Percentiles rank a stretch among this genome's conserved stretches.
Evolutionary conservation across 2,797 vertebrate species (phyloP).

Genomic region (Sitta carolinensis): DNA sequence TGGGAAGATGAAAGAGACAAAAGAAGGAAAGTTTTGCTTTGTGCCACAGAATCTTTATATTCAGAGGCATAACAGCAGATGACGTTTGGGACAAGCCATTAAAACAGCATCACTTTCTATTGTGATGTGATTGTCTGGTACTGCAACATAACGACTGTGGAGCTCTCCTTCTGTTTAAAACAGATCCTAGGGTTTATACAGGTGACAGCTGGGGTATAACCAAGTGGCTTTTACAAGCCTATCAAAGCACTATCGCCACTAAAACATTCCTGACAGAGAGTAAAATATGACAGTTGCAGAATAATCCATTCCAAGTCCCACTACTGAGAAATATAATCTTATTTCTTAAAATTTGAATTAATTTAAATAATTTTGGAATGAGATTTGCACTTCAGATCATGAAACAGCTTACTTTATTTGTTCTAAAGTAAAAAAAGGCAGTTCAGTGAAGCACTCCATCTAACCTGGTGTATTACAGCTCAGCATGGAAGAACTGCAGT

Average conservation of each 20-base stretch:
- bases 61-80: neutral
- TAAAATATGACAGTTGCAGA: neutral
- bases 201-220: neutral
- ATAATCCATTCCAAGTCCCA: neutral
- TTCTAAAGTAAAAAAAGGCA: neutral
- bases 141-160: neutral
- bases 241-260: neutral
- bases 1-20: slow-evolving; percentile 1
- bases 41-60: neutral
- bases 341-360: neutral
- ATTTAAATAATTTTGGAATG: neutral
- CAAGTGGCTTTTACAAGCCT: neutral
- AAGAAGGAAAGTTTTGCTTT: neutral
- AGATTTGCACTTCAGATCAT: neutral
- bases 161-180: neutral
- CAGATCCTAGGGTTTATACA: neutral
- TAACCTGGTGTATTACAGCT: neutral
- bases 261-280: neutral
- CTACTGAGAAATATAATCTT: neutral
- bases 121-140: neutral
- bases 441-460: neutral
- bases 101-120: neutral
- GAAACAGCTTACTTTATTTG: neutral
- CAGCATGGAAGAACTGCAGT: neutral
- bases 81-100: neutral